Evolutionary conservation across 1,140 invertebrate genomes (phyloP).

Genomic region (Pogonus chalceus): DNA sequence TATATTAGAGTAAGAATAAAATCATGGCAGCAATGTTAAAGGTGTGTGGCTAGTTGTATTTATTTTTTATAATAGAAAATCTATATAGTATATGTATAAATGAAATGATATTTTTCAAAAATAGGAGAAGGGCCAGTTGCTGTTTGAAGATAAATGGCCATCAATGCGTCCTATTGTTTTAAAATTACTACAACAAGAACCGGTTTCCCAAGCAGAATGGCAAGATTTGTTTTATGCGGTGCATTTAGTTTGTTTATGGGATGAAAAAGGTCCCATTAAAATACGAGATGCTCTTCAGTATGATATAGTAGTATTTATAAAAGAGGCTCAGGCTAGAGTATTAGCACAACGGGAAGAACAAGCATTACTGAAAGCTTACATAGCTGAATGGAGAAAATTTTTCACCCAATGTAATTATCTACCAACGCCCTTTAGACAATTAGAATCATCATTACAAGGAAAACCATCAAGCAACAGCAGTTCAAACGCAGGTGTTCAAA

Average conservation of each 20-base stretch:
- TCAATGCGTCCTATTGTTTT: conserved; percentile 86
- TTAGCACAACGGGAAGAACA: conserved; percentile 87
- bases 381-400: conserved; percentile 94
- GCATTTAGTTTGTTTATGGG: conserved; percentile 90
- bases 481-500: conserved; percentile 42
- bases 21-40: conserved; percentile 17
- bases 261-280: conserved; percentile 86
- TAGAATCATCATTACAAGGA: conserved; percentile 66
- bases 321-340: conserved; percentile 83
- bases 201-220: conserved; percentile 91
- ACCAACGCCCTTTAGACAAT: conserved; percentile 88
- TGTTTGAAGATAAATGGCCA: conserved; percentile 94
- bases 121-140: conserved; percentile 53
- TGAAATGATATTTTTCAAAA: conserved; percentile 18
- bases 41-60: conserved; percentile 11
- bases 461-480: conserved; percentile 19
- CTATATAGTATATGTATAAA: background rate
- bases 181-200: conserved; percentile 85
- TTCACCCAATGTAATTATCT: conserved; percentile 95
- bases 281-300: conserved; percentile 80
- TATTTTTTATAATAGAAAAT: too few species aligned
- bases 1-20: background rate
- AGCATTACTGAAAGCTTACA: conserved; percentile 90
- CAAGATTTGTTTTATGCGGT: conserved; percentile 94
- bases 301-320: conserved; percentile 91